These are phyloP conservation scores for Dendrolimus pini DNA, from an alignment of 2,888 invertebrate species.

Conservation along the genomic window DNA sequence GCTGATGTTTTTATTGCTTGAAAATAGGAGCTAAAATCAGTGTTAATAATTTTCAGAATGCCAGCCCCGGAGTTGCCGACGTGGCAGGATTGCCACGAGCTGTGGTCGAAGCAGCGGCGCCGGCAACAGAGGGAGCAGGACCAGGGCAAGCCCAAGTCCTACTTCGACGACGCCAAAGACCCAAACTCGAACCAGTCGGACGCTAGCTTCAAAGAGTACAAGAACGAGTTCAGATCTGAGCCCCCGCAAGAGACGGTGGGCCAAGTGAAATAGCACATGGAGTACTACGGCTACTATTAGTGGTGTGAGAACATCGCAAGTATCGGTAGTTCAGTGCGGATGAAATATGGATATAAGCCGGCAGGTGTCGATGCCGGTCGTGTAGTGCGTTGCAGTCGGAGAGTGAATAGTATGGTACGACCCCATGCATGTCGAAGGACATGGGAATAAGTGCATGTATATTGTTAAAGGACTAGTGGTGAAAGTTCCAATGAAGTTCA, in stretches of 20 bases:
- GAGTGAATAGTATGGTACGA: too few species aligned
- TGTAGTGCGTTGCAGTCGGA: too few species aligned
- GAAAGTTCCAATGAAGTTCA: too few species aligned
- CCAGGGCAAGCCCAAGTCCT: slow-evolving; percentile 49
- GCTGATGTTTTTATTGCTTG: too few species aligned
- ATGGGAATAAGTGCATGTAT: too few species aligned
- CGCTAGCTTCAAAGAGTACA: slow-evolving; percentile 40
- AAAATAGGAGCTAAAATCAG: too few species aligned
- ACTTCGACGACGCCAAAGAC: slow-evolving; percentile 29
- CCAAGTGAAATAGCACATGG: slow-evolving; percentile 62
- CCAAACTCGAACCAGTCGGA: slow-evolving; percentile 36
- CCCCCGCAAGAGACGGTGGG: slow-evolving; percentile 42
- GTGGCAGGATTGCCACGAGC: slow-evolving; percentile 99
- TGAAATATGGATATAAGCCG: too few species aligned
- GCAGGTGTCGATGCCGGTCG: too few species aligned
- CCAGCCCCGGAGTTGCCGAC: slow-evolving; percentile 90
- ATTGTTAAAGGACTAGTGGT: too few species aligned
- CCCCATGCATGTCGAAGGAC: too few species aligned
- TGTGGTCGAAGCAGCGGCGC: slow-evolving; percentile 98
- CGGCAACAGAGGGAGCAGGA: slow-evolving; percentile 88
- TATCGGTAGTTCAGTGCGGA: too few species aligned
- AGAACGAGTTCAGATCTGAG: slow-evolving; percentile 46
- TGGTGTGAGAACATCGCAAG: slow-evolving; percentile 5
- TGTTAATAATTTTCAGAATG: slow-evolving; percentile 77
- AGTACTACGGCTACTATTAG: slow-evolving; percentile 21